Percentiles rank a stretch among this genome's conserved stretches.
Evolutionary conservation across 2,797 vertebrate genomes (phyloP).

Genomic region (Strix occidentalis): DNA sequence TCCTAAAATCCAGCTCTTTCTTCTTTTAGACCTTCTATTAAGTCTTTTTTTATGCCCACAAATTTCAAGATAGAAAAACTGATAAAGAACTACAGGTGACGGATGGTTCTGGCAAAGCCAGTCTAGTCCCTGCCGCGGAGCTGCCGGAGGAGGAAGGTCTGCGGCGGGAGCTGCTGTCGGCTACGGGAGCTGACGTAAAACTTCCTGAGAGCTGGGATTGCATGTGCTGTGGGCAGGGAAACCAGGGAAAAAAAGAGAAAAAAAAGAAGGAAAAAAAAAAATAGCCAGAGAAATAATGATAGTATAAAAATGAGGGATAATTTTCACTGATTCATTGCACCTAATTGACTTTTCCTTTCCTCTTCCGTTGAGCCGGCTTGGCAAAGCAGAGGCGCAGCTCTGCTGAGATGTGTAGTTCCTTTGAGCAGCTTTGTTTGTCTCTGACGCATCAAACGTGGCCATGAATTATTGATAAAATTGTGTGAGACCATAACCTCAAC

Average conservation of each 20-base stretch:
- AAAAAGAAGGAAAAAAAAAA: neutral
- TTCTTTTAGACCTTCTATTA: neutral
- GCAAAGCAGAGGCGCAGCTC: neutral
- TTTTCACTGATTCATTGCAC: neutral
- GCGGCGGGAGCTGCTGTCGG: neutral
- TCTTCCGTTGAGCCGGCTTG: neutral
- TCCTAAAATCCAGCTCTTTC: neutral
- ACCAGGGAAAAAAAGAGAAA: neutral
- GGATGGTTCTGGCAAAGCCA: neutral
- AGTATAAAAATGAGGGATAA: neutral
- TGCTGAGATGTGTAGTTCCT: accelerated
- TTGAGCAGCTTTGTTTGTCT: neutral
- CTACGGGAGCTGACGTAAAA: neutral
- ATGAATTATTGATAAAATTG: slow-evolving; percentile 7
- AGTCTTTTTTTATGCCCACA: neutral
- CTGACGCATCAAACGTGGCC: neutral
- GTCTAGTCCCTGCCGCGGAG: neutral
- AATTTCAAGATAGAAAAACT: neutral
- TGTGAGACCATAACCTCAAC: neutral
- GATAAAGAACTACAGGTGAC: neutral
- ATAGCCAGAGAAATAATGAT: neutral
- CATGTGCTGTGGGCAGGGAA: neutral
- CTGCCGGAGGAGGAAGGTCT: neutral
- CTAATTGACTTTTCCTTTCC: neutral
- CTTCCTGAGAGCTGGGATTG: neutral